These are phyloP conservation scores for Microcebus ravelobensis DNA, from an alignment of 2,113 vertebrate genomes.

Conservation along the genomic window DNA sequence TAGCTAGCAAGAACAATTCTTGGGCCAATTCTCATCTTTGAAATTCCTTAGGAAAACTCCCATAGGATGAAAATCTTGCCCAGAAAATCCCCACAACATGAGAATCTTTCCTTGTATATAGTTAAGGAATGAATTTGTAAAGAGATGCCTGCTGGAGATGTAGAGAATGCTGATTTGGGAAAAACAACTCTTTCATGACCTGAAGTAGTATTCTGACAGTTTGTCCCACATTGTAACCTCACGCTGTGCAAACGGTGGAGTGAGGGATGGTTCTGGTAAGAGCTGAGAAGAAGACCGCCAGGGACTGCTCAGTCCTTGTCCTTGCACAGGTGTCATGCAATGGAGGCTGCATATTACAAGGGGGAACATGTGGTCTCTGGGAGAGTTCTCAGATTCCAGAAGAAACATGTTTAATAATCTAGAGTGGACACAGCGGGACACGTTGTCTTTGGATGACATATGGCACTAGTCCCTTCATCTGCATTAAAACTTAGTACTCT, in stretches of 20 bases:
- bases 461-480: not conserved
- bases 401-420: not conserved
- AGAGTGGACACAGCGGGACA: not conserved
- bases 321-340: not conserved
- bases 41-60: not conserved
- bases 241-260: not conserved
- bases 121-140: not conserved
- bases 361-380: not conserved
- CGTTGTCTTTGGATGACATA: not conserved
- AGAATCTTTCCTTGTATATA: not conserved
- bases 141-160: not conserved
- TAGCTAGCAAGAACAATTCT: too few species aligned
- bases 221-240: not conserved
- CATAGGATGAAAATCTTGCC: not conserved
- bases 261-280: not conserved
- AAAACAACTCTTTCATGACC: not conserved
- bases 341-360: not conserved
- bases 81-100: not conserved
- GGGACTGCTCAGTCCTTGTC: not conserved
- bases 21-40: not conserved
- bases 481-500: not conserved
- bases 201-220: not conserved
- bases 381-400: not conserved
- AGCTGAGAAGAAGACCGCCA: not conserved
- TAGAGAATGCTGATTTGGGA: not conserved